Conservation (phyloP, 2,888 invertebrate species). For the Cabera pusaria region DNA sequence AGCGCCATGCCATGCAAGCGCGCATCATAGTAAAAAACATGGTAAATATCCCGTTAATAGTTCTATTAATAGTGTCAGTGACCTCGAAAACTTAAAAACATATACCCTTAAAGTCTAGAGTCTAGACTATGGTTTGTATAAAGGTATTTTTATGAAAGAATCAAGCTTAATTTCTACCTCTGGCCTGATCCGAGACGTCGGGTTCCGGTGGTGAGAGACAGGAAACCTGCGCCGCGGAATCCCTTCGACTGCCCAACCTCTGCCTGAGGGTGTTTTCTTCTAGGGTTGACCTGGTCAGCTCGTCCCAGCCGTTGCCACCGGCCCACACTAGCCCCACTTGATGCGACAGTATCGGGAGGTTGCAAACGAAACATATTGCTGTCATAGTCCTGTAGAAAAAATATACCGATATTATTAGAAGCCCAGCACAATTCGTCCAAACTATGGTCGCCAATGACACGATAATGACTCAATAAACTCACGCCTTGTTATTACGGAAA, state of each 20-base stretch:
- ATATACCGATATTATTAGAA: conserved; percentile 35
- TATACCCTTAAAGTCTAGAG: too few species aligned
- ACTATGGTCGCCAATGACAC: conserved; percentile 4
- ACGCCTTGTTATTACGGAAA: conserved; percentile 76
- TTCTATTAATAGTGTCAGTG: too few species aligned
- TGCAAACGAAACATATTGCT: conserved; percentile 98
- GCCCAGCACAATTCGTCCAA: conserved; percentile 1
- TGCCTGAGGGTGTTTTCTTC: conserved; percentile 94
- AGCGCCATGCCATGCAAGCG: too few species aligned
- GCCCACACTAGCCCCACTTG: conserved; percentile 97
- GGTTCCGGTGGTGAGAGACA: conserved; percentile 93
- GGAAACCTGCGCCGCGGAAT: conserved; percentile 96
- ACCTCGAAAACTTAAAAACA: too few species aligned
- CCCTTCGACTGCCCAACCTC: conserved; percentile 92
- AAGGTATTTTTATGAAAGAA: too few species aligned
- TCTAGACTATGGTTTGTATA: too few species aligned
- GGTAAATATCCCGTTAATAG: too few species aligned
- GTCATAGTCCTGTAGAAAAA: conserved; percentile 91
- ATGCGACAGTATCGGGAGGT: conserved; percentile 96
- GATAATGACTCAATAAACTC: conserved; percentile 43
- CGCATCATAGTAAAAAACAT: too few species aligned
- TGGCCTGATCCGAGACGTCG: conserved; percentile 84
- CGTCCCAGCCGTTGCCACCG: conserved; percentile 97
- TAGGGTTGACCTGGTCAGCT: conserved; percentile 91
- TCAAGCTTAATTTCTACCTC: too few species aligned